phyloP scores from a whole-genome alignment of 2,888 invertebrate genomes.

The Norana najaformis region DNA sequence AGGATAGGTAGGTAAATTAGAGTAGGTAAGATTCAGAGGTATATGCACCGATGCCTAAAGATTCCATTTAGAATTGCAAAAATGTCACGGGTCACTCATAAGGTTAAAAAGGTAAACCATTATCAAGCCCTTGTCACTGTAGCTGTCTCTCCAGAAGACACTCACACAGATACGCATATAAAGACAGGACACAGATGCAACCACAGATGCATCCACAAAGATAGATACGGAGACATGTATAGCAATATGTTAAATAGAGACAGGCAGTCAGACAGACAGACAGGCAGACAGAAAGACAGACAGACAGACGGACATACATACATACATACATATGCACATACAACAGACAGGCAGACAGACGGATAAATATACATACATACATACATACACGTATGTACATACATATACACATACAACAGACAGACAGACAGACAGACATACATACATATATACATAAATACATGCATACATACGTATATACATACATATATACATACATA shows the following conservation, averaged over 20 bases:
- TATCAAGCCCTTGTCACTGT: background rate
- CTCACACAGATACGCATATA: background rate
- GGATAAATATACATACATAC: constrained; percentile 17
- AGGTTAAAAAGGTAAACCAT: background rate
- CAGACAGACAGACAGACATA: background rate
- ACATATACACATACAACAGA: background rate
- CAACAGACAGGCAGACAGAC: background rate
- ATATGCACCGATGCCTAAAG: background rate
- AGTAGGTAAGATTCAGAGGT: background rate
- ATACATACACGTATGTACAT: constrained; percentile 1
- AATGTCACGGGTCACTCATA: background rate
- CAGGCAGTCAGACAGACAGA: background rate
- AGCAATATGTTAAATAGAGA: background rate
- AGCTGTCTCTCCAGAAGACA: background rate
- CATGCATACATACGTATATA: background rate
- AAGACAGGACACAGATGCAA: background rate
- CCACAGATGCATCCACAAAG: background rate
- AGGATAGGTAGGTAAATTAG: background rate
- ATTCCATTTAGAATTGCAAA: background rate
- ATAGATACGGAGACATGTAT: background rate
- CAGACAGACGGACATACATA: background rate
- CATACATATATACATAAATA: constrained; percentile 24
- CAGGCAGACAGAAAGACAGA: background rate
- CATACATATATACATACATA: constrained; percentile 22
- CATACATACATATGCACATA: background rate